Base-by-base conservation (phyloP, 2,113 vertebrate species). In the Monarcha castaneiventris region DNA sequence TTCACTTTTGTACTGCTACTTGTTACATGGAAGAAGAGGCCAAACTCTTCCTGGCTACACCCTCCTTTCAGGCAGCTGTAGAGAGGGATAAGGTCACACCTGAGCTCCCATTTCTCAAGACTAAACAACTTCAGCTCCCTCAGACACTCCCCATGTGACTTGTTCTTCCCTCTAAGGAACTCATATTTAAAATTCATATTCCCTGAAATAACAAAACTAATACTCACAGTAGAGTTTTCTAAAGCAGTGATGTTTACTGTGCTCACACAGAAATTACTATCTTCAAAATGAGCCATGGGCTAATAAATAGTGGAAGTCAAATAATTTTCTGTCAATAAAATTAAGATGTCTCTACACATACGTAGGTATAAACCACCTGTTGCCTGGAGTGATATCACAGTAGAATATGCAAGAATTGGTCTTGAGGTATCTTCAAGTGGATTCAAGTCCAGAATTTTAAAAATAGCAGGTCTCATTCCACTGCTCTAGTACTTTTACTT, bases 1-100 rank as follows among this genome's bases (percentile, higher is more conserved):
- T 73, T 64, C 21, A 16, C 9, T 75, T 30, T 30, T 74, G 16
- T 39, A 25, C 13, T 51, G 14, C 12, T 59, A 3, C 39, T 67
- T 52, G 8, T 12, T n/a, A 25, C 37, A 3, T 6, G 19, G 27
- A 7, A 56, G 26, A 80, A n/a, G 43, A 23, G 15, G 6, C 2
- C 1, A 3, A 58, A 8, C 23, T 25, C 1, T 3, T 27, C 14
- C 21, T n/a, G 10, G 10, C 27, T 9, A 1, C 51, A 23, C 2
- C 12, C 33, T 59, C 37, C 37, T 59, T 23, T 39, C 23, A 67
- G 37, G 33, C 20, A 58, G 10, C 7, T 52, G 33, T 19, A 20
- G 29, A 39, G 19, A 52, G 16, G 9, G 33, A 39, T 30, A 39
- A 46, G 29, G 23, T 52, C 33, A 30, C 5, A 13, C 23, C 6